Base-by-base conservation (phyloP, 2,113 vertebrate species). In the Origma solitaria region DNA sequence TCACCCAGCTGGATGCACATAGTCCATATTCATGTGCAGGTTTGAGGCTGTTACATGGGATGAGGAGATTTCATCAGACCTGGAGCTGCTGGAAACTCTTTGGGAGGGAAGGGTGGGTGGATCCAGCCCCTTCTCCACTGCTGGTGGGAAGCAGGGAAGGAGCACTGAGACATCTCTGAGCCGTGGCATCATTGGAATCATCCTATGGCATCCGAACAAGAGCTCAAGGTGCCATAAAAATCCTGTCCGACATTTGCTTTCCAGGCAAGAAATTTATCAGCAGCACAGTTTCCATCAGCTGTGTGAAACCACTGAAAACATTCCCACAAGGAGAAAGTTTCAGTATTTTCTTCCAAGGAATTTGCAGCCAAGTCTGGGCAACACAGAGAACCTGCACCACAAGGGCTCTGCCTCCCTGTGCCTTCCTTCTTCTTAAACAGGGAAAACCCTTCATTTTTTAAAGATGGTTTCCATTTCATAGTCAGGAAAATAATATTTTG, bases 141-240 rank as follows among this genome's bases (percentile, higher is more conserved):
- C 10, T 21, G 23, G 8, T 15, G 37, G 21, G 50, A 65, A 42
- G 76, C 60, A 45, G 58, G 37, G 58, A 78, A 76, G 40, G 60
- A 72, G 40, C 45, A 40, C 31, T 0, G 1, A 53, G 83, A 77
- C 62, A 62, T 12, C 47, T 56, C 27, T 38, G 5, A 85, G 50
- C 23, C 61, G 25, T 9, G 20, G n/a, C 72, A 40, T n/a, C 21
- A 44, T 2, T 40, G 25, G 19, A 81, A 45, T 30, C 17, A 57
- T 35, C 23, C 35, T 3, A 1, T 1, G 0, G 40, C 53, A 51
- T 13, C 31, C 30, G 33, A 83, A 61, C 37, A 25, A 51, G 25
- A 53, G 45, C 10, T 80, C 30, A 60, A 69, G 47, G 44, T 5
- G 5, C 69, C 64, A 11, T 7, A 83, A 40, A 51, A 88, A n/a